phyloP scores from a whole-genome alignment of 2,113 vertebrate genomes.

The Callocephalon fimbriatum region DNA sequence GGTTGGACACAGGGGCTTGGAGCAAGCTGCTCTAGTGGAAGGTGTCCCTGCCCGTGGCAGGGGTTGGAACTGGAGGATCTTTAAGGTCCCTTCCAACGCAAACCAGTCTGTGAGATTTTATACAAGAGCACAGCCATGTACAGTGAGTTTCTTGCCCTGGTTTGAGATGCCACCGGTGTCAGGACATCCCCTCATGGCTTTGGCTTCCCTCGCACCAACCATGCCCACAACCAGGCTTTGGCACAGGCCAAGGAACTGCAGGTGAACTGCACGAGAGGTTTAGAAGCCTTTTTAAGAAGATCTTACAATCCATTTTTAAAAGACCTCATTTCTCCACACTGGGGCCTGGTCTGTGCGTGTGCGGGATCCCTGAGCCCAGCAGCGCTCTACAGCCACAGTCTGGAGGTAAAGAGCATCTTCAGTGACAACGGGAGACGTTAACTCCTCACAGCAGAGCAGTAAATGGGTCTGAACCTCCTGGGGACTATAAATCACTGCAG shows the following conservation, averaged over 20 bases:
- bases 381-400: accelerated
- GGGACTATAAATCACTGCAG: not conserved
- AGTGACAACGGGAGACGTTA: accelerated
- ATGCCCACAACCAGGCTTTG: not conserved
- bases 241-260: not conserved
- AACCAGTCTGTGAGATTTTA: not conserved
- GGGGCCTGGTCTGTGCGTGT: accelerated
- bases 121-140: not conserved
- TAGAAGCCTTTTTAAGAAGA: not conserved
- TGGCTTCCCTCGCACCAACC: not conserved
- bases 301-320: not conserved
- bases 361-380: not conserved
- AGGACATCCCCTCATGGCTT: not conserved
- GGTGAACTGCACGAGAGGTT: not conserved
- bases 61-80: not conserved
- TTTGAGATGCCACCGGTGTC: not conserved
- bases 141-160: not conserved
- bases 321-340: not conserved
- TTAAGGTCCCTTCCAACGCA: not conserved
- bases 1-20: too few species aligned
- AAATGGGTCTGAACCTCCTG: not conserved
- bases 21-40: not conserved
- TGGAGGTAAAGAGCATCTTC: not conserved
- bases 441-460: not conserved
- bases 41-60: not conserved